A percentile compares a stretch with the other conserved stretches of the same genome.
phyloP scores from a whole-genome alignment of 92 coral and sea anemone species.

The Epizoanthus rinbou region DNA sequence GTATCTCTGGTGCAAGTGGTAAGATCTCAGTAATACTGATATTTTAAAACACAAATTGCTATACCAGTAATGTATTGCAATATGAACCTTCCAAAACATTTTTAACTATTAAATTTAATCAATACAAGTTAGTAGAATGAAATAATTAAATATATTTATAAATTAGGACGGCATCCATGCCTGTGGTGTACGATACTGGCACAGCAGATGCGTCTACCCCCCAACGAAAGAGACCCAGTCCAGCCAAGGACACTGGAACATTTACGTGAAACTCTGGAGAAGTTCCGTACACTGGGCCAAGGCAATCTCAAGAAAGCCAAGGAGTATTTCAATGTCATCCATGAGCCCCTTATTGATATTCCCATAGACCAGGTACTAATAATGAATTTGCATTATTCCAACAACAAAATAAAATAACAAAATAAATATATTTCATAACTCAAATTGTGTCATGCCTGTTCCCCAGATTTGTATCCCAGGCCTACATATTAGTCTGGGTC shows the following conservation, averaged over 20 bases:
- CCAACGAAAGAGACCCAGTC: neutral
- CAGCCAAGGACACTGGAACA: constrained; percentile 5
- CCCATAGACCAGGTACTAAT: constrained; percentile 10
- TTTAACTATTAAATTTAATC: neutral
- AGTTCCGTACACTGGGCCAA: constrained; percentile 1
- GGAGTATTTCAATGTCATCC: neutral
- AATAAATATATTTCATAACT: neutral
- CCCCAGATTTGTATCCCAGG: constrained; percentile 14
- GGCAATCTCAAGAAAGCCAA: constrained; percentile 4
- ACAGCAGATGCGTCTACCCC: constrained; percentile 1
- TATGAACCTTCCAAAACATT: too few relatives aligned
- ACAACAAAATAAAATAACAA: neutral
- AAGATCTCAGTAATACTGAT: neutral
- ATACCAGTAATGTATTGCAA: too few relatives aligned
- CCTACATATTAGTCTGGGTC: constrained; percentile 5
- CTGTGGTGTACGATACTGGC: constrained; percentile 10
- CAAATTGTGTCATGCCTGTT: neutral
- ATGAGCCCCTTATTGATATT: constrained; percentile 2
- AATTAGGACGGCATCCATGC: neutral
- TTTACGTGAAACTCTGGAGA: neutral
- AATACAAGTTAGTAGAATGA: neutral
- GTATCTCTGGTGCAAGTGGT: constrained; percentile 1
- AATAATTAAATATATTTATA: neutral
- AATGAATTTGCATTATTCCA: neutral
- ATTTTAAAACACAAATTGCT: too few relatives aligned